Evolutionary conservation across 2,113 vertebrate genomes (phyloP), one percentile per base, ranked within the genome.

Genomic region (Pteruthius melanotis): DNA sequence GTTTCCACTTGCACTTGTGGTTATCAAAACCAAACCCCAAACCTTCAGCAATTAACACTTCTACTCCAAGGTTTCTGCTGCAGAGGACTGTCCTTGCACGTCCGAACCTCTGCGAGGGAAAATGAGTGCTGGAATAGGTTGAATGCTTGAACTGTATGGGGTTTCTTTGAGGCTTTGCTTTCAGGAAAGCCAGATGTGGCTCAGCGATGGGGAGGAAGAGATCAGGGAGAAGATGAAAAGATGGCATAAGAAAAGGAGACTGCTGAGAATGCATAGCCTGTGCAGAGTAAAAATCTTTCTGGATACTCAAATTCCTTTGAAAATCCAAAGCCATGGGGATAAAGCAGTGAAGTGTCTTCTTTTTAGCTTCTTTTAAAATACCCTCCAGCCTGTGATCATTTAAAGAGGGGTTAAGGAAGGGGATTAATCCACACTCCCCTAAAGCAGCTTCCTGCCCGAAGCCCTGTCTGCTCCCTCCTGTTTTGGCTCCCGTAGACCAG

Each of bases 1-100:
- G 95, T 93, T 97, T 94, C 91, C 96, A 95, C 91, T 95, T 31
- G 89, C 74, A 14, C 59, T 94, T 93, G 95, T 80, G 94, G 95
- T 97, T 95, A 94, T 74, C 91, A 57, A 83, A 95, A 52, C 59
- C 92, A 95, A 94, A 93, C 61, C 78, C 84, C 89, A 77, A 80
- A 84, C 37, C 87, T 96, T 69, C 64, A 80, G 81, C 84, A 83
- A 87, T 89, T 56, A 79, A 82, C 84, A 63, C 70, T 39, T 60
- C 11, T 66, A 50, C 76, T 86, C 33, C 18, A 82, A 78, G 63
- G 40, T 53, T 94, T 42, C 44, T 90, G 60, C 76, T 83, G 83
- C 65, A 44, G 53, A 59, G 27, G 65, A 24, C 57, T 37, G 16
- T 53, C 9, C 2, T 37, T 27, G 63, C 69, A 40, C 0, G 3